Evolutionary conservation across 2,113 vertebrate species (phyloP).

Genomic region (Uropsilus gracilis): DNA sequence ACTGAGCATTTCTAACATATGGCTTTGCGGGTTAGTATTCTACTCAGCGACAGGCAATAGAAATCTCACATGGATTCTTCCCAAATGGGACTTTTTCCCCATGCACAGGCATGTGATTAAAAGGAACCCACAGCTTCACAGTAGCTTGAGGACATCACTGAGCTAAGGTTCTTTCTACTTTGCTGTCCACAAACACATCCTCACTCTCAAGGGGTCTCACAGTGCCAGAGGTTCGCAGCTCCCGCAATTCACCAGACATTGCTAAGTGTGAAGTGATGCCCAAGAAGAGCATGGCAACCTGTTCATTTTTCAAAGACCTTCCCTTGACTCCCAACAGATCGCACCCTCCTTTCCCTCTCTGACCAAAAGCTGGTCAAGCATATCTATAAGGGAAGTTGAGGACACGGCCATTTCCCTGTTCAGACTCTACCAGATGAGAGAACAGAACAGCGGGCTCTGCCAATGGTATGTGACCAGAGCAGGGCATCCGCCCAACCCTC

Average conservation of each 20-base stretch:
- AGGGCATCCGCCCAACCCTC: neutral
- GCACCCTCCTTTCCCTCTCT: neutral
- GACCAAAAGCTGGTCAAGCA: neutral
- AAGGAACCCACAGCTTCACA: neutral
- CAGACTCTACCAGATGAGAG: neutral
- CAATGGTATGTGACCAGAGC: neutral
- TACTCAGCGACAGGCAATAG: neutral
- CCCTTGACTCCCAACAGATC: neutral
- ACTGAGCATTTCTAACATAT: constrained; percentile 3
- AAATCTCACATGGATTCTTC: neutral
- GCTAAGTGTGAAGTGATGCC: neutral
- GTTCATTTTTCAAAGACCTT: neutral
- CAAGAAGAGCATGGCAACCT: neutral
- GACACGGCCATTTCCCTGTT: neutral
- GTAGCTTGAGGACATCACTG: neutral
- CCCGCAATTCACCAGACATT: neutral
- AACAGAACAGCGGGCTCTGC: neutral
- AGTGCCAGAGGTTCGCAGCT: neutral
- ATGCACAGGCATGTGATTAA: neutral
- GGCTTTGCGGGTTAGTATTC: neutral
- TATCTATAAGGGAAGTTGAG: constrained; percentile 40
- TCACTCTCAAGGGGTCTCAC: neutral
- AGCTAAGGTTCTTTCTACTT: neutral
- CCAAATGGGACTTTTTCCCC: neutral
- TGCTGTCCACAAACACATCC: neutral